phyloP scores from a whole-genome alignment of 2,888 invertebrate genomes.

The Athalia cordata region DNA sequence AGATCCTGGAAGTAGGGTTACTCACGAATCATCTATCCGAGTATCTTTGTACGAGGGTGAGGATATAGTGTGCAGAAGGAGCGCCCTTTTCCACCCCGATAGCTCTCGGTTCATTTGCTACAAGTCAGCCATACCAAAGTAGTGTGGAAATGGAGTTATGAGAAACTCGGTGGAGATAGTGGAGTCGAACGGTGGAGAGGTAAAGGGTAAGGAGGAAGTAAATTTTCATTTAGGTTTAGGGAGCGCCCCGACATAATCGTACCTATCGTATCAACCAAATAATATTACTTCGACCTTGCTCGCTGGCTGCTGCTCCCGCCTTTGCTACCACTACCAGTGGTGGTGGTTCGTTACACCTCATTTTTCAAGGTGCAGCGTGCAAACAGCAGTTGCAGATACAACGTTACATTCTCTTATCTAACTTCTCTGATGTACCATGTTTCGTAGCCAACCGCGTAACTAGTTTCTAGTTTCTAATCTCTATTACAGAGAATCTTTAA shows the following conservation, averaged over 20 bases:
- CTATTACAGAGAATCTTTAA: too few species aligned
- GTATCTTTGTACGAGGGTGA: slow-evolving; percentile 6
- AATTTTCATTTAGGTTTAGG: slow-evolving; percentile 66
- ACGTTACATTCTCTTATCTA: not conserved
- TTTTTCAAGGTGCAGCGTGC: not conserved
- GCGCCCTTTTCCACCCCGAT: too few species aligned
- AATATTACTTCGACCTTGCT: slow-evolving; percentile 53
- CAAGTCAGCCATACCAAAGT: not conserved
- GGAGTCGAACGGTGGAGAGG: not conserved
- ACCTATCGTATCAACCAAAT: slow-evolving; percentile 64
- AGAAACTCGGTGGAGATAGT: not conserved
- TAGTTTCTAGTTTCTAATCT: too few species aligned
- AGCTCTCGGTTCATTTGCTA: too few species aligned
- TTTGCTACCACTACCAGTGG: not conserved
- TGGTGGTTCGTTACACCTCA: not conserved
- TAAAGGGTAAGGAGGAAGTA: slow-evolving; percentile 55
- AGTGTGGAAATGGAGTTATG: not conserved
- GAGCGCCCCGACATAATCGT: slow-evolving; percentile 63
- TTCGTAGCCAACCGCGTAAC: too few species aligned
- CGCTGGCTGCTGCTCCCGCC: not conserved
- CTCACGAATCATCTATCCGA: slow-evolving; percentile 44
- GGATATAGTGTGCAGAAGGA: too few species aligned
- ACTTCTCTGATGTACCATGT: not conserved
- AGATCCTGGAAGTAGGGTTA: slow-evolving; percentile 5
- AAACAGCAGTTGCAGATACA: too few species aligned